Evolutionary conservation across 1,140 invertebrate genomes (phyloP).

Genomic region (Rhagoletis zephyria): DNA sequence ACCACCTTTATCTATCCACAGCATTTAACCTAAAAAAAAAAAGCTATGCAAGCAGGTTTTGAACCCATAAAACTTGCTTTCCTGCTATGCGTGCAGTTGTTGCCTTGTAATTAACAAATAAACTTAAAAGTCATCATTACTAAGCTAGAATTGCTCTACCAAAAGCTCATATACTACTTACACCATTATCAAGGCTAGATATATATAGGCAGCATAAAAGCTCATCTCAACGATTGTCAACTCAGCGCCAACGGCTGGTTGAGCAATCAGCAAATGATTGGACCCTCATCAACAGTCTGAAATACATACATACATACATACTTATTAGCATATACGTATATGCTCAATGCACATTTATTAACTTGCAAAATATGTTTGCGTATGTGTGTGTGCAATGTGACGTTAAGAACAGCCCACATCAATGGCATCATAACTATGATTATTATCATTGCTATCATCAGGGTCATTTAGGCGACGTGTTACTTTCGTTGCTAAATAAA

Average conservation of each 20-base stretch:
- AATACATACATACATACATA: not conserved
- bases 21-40: no score
- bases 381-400: not conserved
- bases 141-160: not conserved
- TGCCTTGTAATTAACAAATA: constrained; percentile 12
- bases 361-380: no score
- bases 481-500: not conserved
- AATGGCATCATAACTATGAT: constrained; percentile 30
- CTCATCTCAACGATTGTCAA: not conserved
- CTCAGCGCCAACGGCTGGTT: not conserved
- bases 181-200: not conserved
- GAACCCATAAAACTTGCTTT: no score
- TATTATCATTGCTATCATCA: constrained; percentile 21
- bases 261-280: constrained; percentile 19
- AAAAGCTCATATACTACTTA: no score
- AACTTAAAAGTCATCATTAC: not conserved
- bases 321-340: not conserved
- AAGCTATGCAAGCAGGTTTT: no score
- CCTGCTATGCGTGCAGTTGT: not conserved
- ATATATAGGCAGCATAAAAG: not conserved
- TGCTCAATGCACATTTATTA: no score
- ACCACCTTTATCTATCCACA: no score
- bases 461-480: constrained; percentile 22
- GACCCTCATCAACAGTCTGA: constrained; percentile 1
- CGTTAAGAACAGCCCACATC: not conserved